A percentile compares a stretch with the other conserved stretches of the same genome.
Conservation (phyloP, 2,797 vertebrate genomes). For the Sebastes minor region DNA sequence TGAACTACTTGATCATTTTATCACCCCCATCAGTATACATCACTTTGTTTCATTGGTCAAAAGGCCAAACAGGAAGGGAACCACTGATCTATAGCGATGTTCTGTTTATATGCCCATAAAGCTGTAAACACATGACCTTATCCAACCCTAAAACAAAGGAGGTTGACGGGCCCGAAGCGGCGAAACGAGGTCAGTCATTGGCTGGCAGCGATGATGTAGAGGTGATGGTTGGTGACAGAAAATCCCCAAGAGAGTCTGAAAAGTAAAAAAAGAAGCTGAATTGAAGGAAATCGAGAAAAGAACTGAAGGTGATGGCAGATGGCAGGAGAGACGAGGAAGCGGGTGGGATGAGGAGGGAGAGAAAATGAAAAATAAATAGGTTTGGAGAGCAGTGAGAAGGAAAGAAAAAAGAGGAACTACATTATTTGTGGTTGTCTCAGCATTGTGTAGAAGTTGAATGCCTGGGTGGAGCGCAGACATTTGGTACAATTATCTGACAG, state of each 20-base stretch:
- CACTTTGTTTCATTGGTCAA: background rate
- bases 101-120: constrained; percentile 2
- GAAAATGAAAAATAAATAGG: constrained; percentile 47
- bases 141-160: constrained; percentile 16
- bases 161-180: background rate
- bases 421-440: constrained; percentile 62
- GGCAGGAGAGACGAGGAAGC: constrained; percentile 8
- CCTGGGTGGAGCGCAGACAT: constrained; percentile 58
- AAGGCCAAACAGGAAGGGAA: background rate
- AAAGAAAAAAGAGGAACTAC: constrained; percentile 51
- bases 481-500: constrained; percentile 67
- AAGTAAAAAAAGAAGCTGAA: background rate
- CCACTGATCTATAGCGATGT: background rate
- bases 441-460: constrained; percentile 73
- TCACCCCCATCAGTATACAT: background rate
- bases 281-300: background rate
- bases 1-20: background rate
- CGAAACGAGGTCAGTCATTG: constrained; percentile 23
- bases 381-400: constrained; percentile 8
- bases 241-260: background rate
- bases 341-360: constrained; percentile 1
- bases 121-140: constrained; percentile 17
- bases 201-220: constrained; percentile 23
- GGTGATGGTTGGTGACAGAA: background rate
- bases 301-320: background rate